phyloP scores from a whole-genome alignment of 2,888 invertebrate genomes.

The Neoascia interrupta region DNA sequence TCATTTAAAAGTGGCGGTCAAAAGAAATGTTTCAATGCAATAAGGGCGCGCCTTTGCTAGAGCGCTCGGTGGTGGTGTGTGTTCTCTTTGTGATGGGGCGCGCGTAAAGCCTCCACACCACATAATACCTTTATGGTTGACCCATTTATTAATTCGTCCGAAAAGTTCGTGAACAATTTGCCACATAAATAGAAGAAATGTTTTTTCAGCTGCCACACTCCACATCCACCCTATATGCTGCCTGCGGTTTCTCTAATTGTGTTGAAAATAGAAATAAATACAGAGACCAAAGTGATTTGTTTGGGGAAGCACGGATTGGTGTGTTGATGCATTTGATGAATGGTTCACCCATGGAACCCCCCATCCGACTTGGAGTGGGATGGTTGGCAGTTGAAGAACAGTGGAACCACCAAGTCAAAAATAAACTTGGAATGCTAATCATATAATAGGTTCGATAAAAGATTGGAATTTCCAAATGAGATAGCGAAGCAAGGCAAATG shows the following conservation, averaged over 20 bases:
- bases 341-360: no score
- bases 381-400: no score
- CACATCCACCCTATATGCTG: neutral
- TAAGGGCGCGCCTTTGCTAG: conserved; percentile 48
- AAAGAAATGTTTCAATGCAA: conserved; percentile 48
- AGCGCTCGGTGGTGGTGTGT: conserved; percentile 6
- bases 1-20: conserved; percentile 38
- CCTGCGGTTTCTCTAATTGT: conserved; percentile 11
- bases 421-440: neutral
- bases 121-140: conserved; percentile 46
- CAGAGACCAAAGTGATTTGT: conserved; percentile 37
- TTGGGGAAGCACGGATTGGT: conserved; percentile 11
- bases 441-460: neutral
- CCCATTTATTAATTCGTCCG: conserved; percentile 60
- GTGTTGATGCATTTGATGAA: conserved; percentile 8
- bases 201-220: conserved; percentile 27
- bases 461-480: no score
- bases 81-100: conserved; percentile 17
- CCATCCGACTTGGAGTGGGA: no score
- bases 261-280: conserved; percentile 49
- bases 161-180: conserved; percentile 50
- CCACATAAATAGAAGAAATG: conserved; percentile 34
- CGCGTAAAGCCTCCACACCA: conserved; percentile 47
- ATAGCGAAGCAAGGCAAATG: no score
- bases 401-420: neutral